Conservation (phyloP, 2,113 vertebrate genomes). For the Engystomops pustulosus region DNA sequence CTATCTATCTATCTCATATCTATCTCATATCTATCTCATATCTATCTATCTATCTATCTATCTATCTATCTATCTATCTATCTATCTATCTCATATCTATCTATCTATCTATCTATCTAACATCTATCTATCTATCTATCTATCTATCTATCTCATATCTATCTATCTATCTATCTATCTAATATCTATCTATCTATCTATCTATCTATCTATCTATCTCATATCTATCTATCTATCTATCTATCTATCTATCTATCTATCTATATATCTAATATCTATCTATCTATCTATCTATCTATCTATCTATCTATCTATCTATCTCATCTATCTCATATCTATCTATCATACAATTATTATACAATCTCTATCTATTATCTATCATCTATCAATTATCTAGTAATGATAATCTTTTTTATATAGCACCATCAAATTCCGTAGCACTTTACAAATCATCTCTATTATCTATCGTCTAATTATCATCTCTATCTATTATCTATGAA, state of each 20-base stretch:
- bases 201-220: neutral
- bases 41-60: conserved; percentile 16
- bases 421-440: too few species aligned
- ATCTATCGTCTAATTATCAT: too few species aligned
- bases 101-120: neutral
- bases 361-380: too few species aligned
- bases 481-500: too few species aligned
- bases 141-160: neutral
- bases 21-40: conserved; percentile 16
- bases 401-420: too few species aligned
- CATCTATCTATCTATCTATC: neutral
- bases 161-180: neutral
- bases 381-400: too few species aligned
- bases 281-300: neutral
- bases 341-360: neutral
- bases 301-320: neutral
- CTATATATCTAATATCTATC: neutral
- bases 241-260: conserved; percentile 5
- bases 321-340: neutral
- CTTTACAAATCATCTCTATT: too few species aligned
- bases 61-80: neutral
- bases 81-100: conserved; percentile 1
- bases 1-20: neutral
- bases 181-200: neutral
- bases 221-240: neutral